These are phyloP conservation scores for Poecilia velifera DNA, from an alignment of 2,797 vertebrate species.

Conservation along the genomic window DNA sequence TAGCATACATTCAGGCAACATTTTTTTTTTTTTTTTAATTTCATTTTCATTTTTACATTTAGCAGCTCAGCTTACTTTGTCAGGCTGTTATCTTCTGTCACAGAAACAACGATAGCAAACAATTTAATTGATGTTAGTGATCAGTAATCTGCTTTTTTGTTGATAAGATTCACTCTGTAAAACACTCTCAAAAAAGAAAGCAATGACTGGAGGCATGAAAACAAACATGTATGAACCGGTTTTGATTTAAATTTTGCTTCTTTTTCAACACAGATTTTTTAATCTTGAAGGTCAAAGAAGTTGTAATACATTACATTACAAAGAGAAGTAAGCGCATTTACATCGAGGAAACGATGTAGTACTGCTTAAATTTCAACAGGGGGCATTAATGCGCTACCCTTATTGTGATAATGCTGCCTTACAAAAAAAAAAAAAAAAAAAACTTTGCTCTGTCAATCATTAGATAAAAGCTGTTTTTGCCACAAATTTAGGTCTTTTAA, in stretches of 20 bases:
- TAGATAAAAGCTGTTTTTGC: not conserved
- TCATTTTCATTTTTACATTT: not conserved
- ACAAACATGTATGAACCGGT: not conserved
- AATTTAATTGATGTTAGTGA: not conserved
- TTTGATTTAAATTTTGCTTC: not conserved
- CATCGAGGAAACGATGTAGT: conserved; percentile 21
- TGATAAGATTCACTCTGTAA: not conserved
- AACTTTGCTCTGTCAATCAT: conserved; percentile 8
- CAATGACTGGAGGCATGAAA: not conserved
- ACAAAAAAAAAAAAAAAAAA: not conserved
- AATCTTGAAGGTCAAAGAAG: not conserved
- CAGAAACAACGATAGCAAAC: not conserved
- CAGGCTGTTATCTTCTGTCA: not conserved
- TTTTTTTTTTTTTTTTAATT: no score
- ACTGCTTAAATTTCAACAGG: conserved; percentile 39
- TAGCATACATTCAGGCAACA: not conserved
- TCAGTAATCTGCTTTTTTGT: not conserved
- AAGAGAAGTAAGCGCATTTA: not conserved
- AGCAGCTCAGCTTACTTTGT: not conserved
- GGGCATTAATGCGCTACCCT: conserved; percentile 34
- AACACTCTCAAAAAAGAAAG: not conserved
- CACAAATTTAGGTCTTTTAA: conserved; percentile 40
- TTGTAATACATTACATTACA: not conserved
- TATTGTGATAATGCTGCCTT: not conserved
- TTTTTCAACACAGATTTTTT: not conserved